Base-by-base conservation (phyloP, 2,888 invertebrate species). In the Mimachlamys varia region DNA sequence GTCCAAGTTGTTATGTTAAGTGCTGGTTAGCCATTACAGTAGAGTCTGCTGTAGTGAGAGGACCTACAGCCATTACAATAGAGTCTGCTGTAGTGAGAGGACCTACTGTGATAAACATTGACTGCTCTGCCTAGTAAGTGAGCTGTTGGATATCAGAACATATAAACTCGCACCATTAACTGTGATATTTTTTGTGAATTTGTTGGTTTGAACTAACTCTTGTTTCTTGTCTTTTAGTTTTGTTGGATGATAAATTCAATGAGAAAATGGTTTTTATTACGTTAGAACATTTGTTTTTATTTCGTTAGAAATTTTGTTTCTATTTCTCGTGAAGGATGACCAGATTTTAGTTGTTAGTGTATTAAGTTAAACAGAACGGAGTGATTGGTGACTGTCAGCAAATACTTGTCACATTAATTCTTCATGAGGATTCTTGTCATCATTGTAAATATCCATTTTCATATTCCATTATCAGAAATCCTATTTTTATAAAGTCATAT, bases 141-240 rank as follows among this genome's bases (percentile, higher is more conserved):
- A 5, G 44, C 4, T 3, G 44, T 44, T 44, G 44, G 3, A 44
- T 44, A 44, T 7, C 44, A 7, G 44, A 44, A 44, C 44, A 5
- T 44, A 44, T 44, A 44, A 44, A 44, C 44, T 4, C 22, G 13
- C 12, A 33, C 76, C 22, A 76, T 27, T 76, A 27, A 12, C 76
- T 76, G 76, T 76, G 76, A 76, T 76, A 76, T 76, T 76, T 76
- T n/a, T 76, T 22, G 58, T 58, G 58, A 58, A 58, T 58, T 58
- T 76, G 33, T 33, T 76, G 76, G 33, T 33, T 76, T 76, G 76
- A 22, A 76, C 76, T 33, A 76, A 33, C 27, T 76, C 33, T 76
- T 76, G 7, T 76, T 76, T 76, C 19, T 10, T 33, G 62, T 62
- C 62, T 62, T 33, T 76, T 27, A 27, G 13, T 76, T 76, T 76